Base-by-base conservation (phyloP, 2,888 invertebrate genomes). In the Euproctis similis region DNA sequence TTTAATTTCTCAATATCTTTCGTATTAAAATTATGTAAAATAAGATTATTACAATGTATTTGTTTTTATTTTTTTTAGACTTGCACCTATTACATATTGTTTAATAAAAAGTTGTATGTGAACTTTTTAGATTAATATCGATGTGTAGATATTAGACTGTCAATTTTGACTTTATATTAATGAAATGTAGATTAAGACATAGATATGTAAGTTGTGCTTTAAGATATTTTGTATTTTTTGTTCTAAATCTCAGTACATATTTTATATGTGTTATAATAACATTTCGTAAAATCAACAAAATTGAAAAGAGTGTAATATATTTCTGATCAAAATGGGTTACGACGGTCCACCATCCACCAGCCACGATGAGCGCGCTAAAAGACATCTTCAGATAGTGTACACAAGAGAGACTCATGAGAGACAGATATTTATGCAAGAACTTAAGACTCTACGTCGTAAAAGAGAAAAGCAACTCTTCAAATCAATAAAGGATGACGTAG, bases 341-440 rank as follows among this genome's bases (percentile, higher is more conserved):
- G 31, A 44, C 10, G 17, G 53, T 58, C 63, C 48, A 9, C 54
- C 48, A 2, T 61, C 68, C 14, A 42, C 45, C 4, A 62, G 63
- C 30, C 39, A 57, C 19, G 68, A 65, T 8, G 59, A 62, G 24
- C 59, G 49, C 8, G 18, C 42, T 7, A 45, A 54, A 23, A 59
- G 49, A 2, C 63, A 52, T 7, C 38, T 74, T 39, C 67, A 75
- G 25, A 46, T 76, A 20, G 37, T 75, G 13, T 75, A 73, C 40
- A 36, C 68, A 1, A 61, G 59, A 4, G 57, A 68, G 36, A 70
- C 63, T 13, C 68, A 53, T 4, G 66, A 80, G 35, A 53, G 65
- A 16, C 67, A 69, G 42, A 28, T 69, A 9, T 82, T 72, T 41
- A 71, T 82, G 71, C 54, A 75, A 26, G 82, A 77, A 24, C 67